phyloP scores from a whole-genome alignment of 2,888 invertebrate genomes.

The Caenorhabditis afra region DNA sequence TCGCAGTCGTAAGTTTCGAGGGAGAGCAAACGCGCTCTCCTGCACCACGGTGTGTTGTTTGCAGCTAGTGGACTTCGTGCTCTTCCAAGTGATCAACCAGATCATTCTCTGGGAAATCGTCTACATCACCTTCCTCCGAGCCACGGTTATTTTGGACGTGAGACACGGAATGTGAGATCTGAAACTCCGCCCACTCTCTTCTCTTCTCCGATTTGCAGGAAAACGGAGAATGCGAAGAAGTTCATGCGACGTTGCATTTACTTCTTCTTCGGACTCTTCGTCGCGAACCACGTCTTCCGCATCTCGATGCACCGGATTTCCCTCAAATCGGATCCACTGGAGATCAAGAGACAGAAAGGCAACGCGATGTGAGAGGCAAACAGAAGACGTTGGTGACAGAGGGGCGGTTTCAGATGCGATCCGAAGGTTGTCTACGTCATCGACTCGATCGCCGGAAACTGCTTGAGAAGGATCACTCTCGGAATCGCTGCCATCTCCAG shows the following conservation, averaged over 20 bases:
- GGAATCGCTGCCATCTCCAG: slow-evolving; percentile 17
- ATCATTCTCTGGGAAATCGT: slow-evolving; percentile 34
- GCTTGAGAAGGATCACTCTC: slow-evolving; percentile 17
- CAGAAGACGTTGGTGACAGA: not conserved
- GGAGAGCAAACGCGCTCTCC: too few species aligned
- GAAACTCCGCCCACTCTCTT: not conserved
- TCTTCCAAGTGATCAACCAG: slow-evolving; percentile 31
- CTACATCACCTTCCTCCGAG: slow-evolving; percentile 37
- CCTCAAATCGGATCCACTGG: not conserved
- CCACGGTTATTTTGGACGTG: slow-evolving; percentile 21
- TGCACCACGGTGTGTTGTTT: not conserved
- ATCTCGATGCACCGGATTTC: slow-evolving; percentile 13
- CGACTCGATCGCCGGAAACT: slow-evolving; percentile 25
- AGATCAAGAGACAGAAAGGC: not conserved
- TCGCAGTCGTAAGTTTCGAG: slow-evolving; percentile 19
- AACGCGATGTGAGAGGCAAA: not conserved
- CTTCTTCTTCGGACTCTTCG: not conserved
- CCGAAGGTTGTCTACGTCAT: not conserved
- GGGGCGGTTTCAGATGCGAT: slow-evolving; percentile 11
- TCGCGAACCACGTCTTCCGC: slow-evolving; percentile 1
- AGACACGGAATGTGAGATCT: slow-evolving; percentile 31
- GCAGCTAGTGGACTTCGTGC: slow-evolving; percentile 14
- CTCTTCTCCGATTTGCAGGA: slow-evolving; percentile 7
- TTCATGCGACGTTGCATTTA: slow-evolving; percentile 21
- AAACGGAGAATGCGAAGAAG: slow-evolving; percentile 11